Conservation (phyloP, 2,888 invertebrate genomes). For the Calameuta idolon region DNA sequence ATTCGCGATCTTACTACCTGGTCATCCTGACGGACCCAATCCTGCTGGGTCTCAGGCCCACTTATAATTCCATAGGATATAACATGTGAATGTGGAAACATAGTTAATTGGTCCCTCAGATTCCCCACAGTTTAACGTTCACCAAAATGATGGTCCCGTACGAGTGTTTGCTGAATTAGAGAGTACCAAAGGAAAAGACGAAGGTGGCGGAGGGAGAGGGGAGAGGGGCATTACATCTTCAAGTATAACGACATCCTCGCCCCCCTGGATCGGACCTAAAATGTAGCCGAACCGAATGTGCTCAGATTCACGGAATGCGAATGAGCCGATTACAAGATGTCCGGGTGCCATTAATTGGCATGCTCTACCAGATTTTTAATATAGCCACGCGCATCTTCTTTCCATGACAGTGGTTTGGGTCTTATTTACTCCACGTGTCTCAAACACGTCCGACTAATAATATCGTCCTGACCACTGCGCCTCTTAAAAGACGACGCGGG, state of each 20-base stretch:
- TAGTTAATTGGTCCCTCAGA: not conserved
- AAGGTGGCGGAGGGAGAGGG: not conserved
- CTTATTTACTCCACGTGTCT: not conserved
- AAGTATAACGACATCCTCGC: not conserved
- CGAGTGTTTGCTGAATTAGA: conserved; percentile 18
- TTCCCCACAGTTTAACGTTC: not conserved
- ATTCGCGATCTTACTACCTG: not conserved
- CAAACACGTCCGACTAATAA: not conserved
- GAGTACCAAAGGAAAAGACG: conserved; percentile 33
- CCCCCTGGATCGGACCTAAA: not conserved
- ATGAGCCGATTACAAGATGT: conserved; percentile 10
- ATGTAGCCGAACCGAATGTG: not conserved
- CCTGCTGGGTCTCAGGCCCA: not conserved
- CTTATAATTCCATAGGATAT: not conserved
- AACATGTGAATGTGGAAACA: not conserved
- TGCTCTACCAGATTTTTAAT: not conserved
- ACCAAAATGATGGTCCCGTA: not conserved
- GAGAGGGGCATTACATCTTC: not conserved
- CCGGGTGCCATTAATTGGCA: conserved; percentile 4
- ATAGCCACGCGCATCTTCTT: not conserved
- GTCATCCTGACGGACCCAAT: not conserved
- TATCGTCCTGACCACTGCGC: not conserved
- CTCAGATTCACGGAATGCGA: conserved; percentile 6
- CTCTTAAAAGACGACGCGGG: not conserved
- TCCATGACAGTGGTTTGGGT: not conserved